Conservation (phyloP, 2,797 vertebrate species). For the Esox lucius region DNA sequence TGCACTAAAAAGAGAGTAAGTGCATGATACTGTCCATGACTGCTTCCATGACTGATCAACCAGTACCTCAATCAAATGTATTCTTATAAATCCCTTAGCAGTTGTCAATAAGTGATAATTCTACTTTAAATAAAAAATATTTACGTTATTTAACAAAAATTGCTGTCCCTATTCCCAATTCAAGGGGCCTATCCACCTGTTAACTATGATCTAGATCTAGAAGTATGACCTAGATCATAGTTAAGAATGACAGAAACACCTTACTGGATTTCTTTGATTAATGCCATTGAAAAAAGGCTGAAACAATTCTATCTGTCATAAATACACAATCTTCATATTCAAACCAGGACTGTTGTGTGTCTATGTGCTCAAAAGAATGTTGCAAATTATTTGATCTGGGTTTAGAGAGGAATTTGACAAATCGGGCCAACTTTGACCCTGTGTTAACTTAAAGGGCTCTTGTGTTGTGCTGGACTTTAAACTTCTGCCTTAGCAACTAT, state of each 20-base stretch:
- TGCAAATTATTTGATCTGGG: conserved; percentile 42
- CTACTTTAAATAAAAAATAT: conserved; percentile 5
- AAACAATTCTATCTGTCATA: conserved; percentile 18
- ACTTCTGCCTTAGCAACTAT: conserved; percentile 26
- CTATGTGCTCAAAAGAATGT: conserved; percentile 48
- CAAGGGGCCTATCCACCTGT: background rate
- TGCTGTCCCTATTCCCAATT: background rate
- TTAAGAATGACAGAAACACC: conserved; percentile 14
- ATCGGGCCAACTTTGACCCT: conserved; percentile 30
- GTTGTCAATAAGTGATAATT: background rate
- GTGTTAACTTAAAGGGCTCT: conserved; percentile 28
- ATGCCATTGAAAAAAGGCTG: conserved; percentile 17
- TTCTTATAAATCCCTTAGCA: too few species aligned
- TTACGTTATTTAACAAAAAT: conserved; percentile 14
- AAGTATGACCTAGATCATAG: conserved; percentile 7
- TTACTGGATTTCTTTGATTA: conserved; percentile 24
- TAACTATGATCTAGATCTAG: too few species aligned
- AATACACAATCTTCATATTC: conserved; percentile 7
- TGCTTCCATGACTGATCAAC: background rate
- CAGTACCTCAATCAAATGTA: too few species aligned
- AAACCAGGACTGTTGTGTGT: conserved; percentile 13
- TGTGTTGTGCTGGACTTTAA: conserved; percentile 38
- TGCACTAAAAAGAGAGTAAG: background rate
- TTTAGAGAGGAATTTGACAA: conserved; percentile 44
- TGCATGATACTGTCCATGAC: background rate